Base-by-base conservation (phyloP, 2,797 vertebrate species). In the Hylomyscus alleni region DNA sequence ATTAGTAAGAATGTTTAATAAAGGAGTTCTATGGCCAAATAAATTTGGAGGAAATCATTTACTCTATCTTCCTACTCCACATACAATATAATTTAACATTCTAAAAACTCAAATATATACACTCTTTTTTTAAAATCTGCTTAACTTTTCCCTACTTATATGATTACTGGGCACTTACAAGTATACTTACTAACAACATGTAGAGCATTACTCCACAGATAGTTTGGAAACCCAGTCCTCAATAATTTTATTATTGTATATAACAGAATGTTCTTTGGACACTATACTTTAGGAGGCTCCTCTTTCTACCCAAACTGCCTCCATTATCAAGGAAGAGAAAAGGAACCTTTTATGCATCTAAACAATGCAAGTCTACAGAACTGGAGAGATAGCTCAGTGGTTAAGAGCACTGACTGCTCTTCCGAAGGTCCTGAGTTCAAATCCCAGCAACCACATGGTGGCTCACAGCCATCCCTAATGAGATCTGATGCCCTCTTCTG, bases 251-350 rank as follows among this genome's bases (percentile, higher is more conserved):
- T 37, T 89, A 60, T 13, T 75, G 7, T 34, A 58, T 40, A 47
- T 52, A 91, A 78, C 0, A 54, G 44, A 44, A 77, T 89, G 29
- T 34, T 82, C 76, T 86, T 78, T 47, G 72, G 67, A 19, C 69
- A 78, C 31, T 60, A 62, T 2, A 76, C 29, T 83, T 80, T 2
- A 69, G 20, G 37, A 47, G 17, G 73, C 50, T 94, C 13, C 81
- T 75, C 60, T 76, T 96, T 91, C 72, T 44, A 62, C 73, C 10
- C 69, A 89, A 89, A 44, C 29, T 87, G 26, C 47, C 8, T 91
- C n/a, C 31, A 80, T 54, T 54, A 87, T 37, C 60, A 62, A 24
- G 50, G 34, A 90, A 94, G 54, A 93, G 24, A 95, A 96, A 90
- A 94, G n/a, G 52, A 95, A 92, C 17, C 26, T 95, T 80, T 60